Evolutionary conservation across 2,888 invertebrate species (phyloP), one percentile per base, ranked within the genome.

Genomic region (Callyntrura guangdongensis): DNA sequence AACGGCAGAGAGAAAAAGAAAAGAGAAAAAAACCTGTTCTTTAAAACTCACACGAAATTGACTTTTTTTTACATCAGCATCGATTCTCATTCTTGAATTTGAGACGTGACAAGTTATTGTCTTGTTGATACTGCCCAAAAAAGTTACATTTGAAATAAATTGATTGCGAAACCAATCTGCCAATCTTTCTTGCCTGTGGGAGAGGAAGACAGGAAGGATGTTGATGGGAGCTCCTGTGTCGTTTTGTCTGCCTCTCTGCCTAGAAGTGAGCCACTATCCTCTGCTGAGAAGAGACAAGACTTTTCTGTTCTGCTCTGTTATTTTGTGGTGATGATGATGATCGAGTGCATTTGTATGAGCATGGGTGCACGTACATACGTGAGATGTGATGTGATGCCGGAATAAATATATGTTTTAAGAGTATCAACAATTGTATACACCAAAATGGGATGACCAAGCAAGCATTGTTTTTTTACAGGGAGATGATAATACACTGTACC

Each of bases 161-260:
- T 77, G 77, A 87, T 87, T 87, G 87, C 53, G 53, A 87, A 87
- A 67, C 79, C 87, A 81, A 87, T 79, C 81, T 81, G 53, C 79
- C 87, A 81, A 87, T 79, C 81, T 81, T 67, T 22, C 49, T 14
- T 59, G 79, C 67, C 81, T 79, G 64, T 79, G 64, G 81, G 81
- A 81, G 67, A 87, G 87, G 87, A 87, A 87, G 79, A 67, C 87
- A 87, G 87, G 87, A 87, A 87, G 87, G 87, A 87, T 87, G 87
- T 85, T 45, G 49, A 79, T 79, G 77, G 2, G 69, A n/a, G 69
- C 45, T 69, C 36, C 36, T 69, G 69, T n/a, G 69, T n/a, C 69
- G 45, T 69, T 69, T 36, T 36, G 36, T 36, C 3, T 36, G 36
- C 36, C 36, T 36, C 36, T 36, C 36, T 69, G 14, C 27, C 27